phyloP scores from a whole-genome alignment of 2,113 vertebrate genomes.

The Merops nubicus region DNA sequence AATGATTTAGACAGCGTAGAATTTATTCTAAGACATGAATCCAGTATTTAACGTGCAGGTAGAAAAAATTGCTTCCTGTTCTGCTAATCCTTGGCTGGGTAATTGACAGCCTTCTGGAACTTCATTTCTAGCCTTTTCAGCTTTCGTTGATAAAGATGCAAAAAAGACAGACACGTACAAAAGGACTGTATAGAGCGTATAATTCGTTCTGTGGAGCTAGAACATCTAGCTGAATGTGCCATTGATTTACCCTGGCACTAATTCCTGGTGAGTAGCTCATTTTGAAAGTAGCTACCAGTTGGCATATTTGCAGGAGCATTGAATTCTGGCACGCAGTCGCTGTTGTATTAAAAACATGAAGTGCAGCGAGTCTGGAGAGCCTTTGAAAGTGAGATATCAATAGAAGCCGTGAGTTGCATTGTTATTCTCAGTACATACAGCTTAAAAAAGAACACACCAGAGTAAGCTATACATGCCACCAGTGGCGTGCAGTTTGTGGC shows the following conservation, averaged over 20 bases:
- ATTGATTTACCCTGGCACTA: conserved; percentile 68
- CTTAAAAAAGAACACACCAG: not conserved
- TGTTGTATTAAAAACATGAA: conserved; percentile 56
- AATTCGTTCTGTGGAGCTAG: conserved; percentile 49
- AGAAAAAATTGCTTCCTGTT: conserved; percentile 15
- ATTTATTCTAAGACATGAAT: not conserved
- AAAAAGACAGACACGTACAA: conserved; percentile 28
- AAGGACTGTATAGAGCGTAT: conserved; percentile 59
- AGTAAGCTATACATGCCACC: not conserved
- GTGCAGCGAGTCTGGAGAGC: conserved; percentile 19
- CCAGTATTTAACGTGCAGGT: not conserved
- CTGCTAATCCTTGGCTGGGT: conserved; percentile 24
- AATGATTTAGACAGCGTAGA: not conserved
- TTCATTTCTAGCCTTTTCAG: conserved; percentile 40
- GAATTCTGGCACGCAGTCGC: conserved; percentile 45
- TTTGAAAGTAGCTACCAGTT: conserved; percentile 64
- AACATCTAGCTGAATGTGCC: conserved; percentile 65
- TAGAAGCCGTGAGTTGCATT: conserved; percentile 32
- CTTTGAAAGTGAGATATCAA: conserved; percentile 54
- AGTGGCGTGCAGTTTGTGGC: not conserved
- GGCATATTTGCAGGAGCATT: conserved; percentile 59
- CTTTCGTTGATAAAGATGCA: conserved; percentile 44
- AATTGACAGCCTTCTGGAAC: conserved; percentile 47
- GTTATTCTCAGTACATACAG: not conserved
- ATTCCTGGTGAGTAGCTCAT: conserved; percentile 50